Percentiles rank a stretch among this genome's conserved stretches.
These are phyloP conservation scores for Galeruca laticollis DNA, from an alignment of 2,888 invertebrate species.

Conservation along the genomic window DNA sequence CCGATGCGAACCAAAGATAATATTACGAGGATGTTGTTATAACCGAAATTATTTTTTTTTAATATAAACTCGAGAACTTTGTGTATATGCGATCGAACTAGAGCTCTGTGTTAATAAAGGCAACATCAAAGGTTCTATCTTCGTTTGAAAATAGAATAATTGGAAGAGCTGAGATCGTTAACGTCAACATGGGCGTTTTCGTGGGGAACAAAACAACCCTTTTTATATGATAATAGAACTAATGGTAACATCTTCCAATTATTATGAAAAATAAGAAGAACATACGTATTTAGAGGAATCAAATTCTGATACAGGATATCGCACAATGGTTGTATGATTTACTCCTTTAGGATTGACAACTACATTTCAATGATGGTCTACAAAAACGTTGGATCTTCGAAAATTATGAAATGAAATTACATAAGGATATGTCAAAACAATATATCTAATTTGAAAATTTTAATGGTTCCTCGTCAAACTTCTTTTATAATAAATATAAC, in stretches of 20 bases:
- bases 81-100: slow-evolving; percentile 7
- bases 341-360: too few species aligned
- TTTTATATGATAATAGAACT: background rate
- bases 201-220: background rate
- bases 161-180: slow-evolving; percentile 17
- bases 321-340: too few species aligned
- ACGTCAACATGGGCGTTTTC: slow-evolving; percentile 4
- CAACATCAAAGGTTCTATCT: slow-evolving; percentile 14
- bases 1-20: background rate
- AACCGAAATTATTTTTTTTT: slow-evolving; percentile 6
- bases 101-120: slow-evolving; percentile 14
- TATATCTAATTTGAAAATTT: too few species aligned
- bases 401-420: too few species aligned
- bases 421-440: too few species aligned
- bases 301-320: too few species aligned
- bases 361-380: too few species aligned
- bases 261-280: background rate
- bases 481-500: too few species aligned
- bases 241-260: background rate
- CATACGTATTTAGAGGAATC: background rate
- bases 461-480: too few species aligned
- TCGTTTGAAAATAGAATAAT: slow-evolving; percentile 20
- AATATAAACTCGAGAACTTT: slow-evolving; percentile 9
- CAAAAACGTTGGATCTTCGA: too few species aligned
- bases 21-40: background rate